Evolutionary conservation across 1,140 invertebrate species (phyloP).

Genomic region (Copidosoma floridanum): DNA sequence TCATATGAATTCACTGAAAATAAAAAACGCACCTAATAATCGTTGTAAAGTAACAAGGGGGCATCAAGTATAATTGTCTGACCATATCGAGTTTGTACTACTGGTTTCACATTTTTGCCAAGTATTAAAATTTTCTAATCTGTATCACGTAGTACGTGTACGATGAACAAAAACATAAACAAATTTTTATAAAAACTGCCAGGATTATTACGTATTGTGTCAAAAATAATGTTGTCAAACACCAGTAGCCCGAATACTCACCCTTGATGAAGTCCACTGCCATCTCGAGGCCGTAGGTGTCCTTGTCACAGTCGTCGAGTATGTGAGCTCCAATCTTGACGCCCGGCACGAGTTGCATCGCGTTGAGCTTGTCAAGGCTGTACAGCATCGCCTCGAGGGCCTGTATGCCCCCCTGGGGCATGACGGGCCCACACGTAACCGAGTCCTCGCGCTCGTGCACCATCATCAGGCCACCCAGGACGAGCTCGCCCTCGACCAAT

Average conservation of each 20-base stretch:
- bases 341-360: conserved; percentile 65
- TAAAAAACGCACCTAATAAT: no score
- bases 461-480: conserved; percentile 92
- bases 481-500: conserved; percentile 78
- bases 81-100: no score
- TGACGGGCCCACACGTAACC: conserved; percentile 84
- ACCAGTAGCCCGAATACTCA: no score
- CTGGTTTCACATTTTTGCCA: no score
- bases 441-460: conserved; percentile 85
- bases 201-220: no score
- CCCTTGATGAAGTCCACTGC: conserved; percentile 97
- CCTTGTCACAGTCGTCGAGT: conserved; percentile 93
- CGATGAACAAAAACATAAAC: no score
- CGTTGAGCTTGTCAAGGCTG: conserved; percentile 83
- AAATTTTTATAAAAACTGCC: no score
- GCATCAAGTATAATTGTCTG: no score
- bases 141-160: no score
- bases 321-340: conserved; percentile 86
- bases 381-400: conserved; percentile 91
- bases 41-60: not conserved
- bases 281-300: conserved; percentile 94
- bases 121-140: no score
- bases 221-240: no score
- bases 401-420: conserved; percentile 92
- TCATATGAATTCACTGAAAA: no score